Percentiles rank a stretch among this genome's conserved stretches.
Conservation (phyloP, 2,113 vertebrate species). For the Entosphenus tridentatus region DNA sequence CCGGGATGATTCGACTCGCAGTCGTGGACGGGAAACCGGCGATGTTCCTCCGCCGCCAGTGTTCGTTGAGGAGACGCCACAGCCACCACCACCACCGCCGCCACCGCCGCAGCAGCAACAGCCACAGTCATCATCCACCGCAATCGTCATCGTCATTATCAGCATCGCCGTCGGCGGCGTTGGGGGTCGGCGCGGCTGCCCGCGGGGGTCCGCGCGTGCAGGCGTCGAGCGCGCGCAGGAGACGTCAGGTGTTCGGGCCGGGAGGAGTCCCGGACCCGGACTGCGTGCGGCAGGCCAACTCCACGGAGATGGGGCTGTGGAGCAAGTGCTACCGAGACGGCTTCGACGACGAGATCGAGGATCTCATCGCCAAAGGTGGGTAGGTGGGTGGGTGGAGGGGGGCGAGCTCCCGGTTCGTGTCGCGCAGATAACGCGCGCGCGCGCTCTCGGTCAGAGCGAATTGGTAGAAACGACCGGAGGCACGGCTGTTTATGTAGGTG, state of each 20-base stretch:
- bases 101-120: too few relatives aligned
- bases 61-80: too few relatives aligned
- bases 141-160: too few relatives aligned
- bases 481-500: neutral
- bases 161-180: neutral
- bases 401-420: neutral
- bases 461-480: neutral
- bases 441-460: neutral
- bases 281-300: conserved; percentile 57
- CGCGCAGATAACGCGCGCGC: neutral
- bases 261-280: conserved; percentile 42
- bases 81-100: too few relatives aligned
- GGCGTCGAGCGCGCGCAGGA: conserved; percentile 16
- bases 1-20: too few relatives aligned
- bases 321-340: conserved; percentile 52
- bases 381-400: conserved; percentile 21
- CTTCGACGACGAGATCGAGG: conserved; percentile 57
- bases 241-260: conserved; percentile 25
- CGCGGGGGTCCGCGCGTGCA: conserved; percentile 3
- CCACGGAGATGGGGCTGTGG: conserved; percentile 55
- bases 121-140: too few relatives aligned
- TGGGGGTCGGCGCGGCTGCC: conserved; percentile 11
- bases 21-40: too few relatives aligned
- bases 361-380: conserved; percentile 51
- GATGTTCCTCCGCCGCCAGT: too few relatives aligned